phyloP scores from a whole-genome alignment of 2,113 vertebrate genomes.

The Hemichromis elongatus region DNA sequence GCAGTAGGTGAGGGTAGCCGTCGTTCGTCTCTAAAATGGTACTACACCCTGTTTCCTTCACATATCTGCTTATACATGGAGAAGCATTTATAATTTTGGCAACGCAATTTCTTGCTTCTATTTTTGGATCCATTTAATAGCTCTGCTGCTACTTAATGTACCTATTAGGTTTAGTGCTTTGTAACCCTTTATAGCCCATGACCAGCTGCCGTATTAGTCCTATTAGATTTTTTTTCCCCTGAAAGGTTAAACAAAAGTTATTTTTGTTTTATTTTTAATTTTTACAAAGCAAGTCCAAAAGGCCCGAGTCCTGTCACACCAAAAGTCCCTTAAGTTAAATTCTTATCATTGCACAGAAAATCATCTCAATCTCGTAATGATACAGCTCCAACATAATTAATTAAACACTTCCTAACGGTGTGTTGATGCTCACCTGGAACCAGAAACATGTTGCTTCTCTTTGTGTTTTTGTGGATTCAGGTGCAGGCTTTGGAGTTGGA shows the following conservation, averaged over 20 bases:
- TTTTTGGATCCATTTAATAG: conserved; percentile 52
- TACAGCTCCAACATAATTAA: not conserved
- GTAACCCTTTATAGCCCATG: conserved; percentile 9
- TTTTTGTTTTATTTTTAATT: not conserved
- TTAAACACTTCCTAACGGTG: not conserved
- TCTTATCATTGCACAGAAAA: not conserved
- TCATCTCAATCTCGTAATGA: not conserved
- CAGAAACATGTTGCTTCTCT: not conserved
- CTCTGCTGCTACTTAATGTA: conserved; percentile 3
- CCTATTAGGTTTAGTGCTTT: conserved; percentile 32
- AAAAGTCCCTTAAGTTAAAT: not conserved
- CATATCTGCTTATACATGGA: conserved; percentile 47
- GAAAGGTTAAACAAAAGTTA: not conserved
- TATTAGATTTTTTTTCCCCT: not conserved
- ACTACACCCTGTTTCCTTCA: conserved; percentile 19
- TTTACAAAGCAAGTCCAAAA: not conserved
- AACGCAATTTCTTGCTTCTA: conserved; percentile 20
- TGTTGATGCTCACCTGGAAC: not conserved
- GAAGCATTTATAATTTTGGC: conserved; percentile 34
- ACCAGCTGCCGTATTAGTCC: conserved; percentile 3
- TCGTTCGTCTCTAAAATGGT: conserved; percentile 19
- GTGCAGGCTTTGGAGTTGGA: not conserved
- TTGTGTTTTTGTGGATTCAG: conserved; percentile 11
- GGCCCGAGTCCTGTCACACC: not conserved
- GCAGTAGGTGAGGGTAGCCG: not conserved